These are phyloP conservation scores for Aythya baeri DNA, from an alignment of 2,113 vertebrate genomes.

Conservation along the genomic window DNA sequence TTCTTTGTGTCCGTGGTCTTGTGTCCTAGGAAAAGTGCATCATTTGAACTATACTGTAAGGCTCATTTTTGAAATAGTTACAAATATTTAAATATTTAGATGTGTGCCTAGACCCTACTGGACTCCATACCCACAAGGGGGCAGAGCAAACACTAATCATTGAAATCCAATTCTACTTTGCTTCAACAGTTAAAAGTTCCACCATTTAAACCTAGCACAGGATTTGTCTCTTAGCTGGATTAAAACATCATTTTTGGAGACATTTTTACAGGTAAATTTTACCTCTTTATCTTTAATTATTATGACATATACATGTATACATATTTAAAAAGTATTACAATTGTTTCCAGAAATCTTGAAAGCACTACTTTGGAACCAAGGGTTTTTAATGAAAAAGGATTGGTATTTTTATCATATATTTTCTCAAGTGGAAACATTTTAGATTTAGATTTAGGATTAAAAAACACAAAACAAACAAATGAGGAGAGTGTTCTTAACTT, in stretches of 20 bases:
- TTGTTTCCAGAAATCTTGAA: background rate
- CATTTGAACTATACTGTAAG: background rate
- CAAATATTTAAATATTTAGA: background rate
- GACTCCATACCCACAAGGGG: constrained; percentile 54
- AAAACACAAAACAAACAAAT: background rate
- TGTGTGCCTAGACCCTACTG: background rate
- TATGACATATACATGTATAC: background rate
- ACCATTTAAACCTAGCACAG: background rate
- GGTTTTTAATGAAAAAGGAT: background rate
- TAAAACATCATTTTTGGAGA: background rate
- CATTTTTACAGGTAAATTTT: background rate
- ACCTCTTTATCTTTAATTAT: background rate
- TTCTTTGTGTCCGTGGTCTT: background rate
- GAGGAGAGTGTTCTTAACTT: background rate
- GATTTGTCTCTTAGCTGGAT: background rate
- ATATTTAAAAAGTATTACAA: rapidly evolving
- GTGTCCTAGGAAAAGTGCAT: background rate
- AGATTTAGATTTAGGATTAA: background rate
- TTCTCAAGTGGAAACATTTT: background rate
- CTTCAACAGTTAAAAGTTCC: background rate
- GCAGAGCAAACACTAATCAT: constrained; percentile 60
- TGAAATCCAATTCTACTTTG: background rate
- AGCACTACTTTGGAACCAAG: background rate
- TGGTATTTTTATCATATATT: background rate
- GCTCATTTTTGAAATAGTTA: background rate